These are phyloP conservation scores for Brenthis ino DNA, from an alignment of 2,888 invertebrate species.

Conservation along the genomic window DNA sequence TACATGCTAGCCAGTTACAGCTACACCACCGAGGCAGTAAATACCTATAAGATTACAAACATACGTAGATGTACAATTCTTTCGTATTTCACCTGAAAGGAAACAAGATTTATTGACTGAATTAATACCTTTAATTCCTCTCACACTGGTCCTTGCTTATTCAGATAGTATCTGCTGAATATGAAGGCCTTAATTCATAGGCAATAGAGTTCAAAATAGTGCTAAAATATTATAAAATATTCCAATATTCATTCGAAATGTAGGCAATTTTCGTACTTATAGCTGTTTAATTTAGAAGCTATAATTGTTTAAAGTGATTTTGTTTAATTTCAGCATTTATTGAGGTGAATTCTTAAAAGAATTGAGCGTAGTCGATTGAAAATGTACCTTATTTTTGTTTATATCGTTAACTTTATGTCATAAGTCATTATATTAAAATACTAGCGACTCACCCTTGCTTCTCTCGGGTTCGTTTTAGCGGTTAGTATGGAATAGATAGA, in stretches of 20 bases:
- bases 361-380: slow-evolving; percentile 15
- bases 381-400: not conserved
- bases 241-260: not conserved
- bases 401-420: too few relatives aligned
- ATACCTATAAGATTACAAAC: not conserved
- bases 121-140: slow-evolving; percentile 24
- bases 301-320: not conserved
- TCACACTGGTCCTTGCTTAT: slow-evolving; percentile 11
- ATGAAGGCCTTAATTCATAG: not conserved
- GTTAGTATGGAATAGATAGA: too few relatives aligned
- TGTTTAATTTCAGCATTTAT: slow-evolving; percentile 10
- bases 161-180: not conserved
- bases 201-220: not conserved
- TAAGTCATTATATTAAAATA: too few relatives aligned
- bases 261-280: slow-evolving; percentile 5
- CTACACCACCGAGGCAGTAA: too few relatives aligned
- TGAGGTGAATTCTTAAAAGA: slow-evolving; percentile 13
- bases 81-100: slow-evolving; percentile 4
- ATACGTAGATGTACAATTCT: slow-evolving; percentile 1
- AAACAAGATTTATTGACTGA: slow-evolving; percentile 15
- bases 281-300: not conserved
- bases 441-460: too few relatives aligned
- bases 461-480: too few relatives aligned
- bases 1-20: too few relatives aligned
- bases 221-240: not conserved